Evolutionary conservation across 1,140 invertebrate genomes (phyloP).

Genomic region (Ips nitidus): DNA sequence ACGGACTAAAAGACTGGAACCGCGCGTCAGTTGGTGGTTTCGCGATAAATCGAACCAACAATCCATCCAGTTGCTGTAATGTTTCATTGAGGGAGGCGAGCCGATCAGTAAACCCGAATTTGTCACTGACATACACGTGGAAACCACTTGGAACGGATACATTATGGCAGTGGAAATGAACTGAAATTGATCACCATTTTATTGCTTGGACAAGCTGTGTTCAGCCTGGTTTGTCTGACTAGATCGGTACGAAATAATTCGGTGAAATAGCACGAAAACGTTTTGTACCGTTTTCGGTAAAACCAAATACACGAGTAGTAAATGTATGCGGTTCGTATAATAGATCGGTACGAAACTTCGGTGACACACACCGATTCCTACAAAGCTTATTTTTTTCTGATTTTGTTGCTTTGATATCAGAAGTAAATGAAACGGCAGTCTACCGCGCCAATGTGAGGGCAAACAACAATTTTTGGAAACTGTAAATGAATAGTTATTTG

Average conservation of each 20-base stretch:
- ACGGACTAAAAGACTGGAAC: constrained; percentile 78
- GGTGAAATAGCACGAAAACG: too few species aligned
- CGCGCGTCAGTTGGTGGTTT: constrained; percentile 77
- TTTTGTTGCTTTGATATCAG: too few species aligned
- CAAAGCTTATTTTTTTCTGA: too few species aligned
- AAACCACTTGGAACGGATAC: constrained; percentile 85
- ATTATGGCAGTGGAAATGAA: constrained; percentile 74
- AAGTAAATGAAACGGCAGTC: too few species aligned
- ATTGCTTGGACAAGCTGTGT: constrained; percentile 30
- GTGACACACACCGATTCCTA: too few species aligned
- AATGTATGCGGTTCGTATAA: too few species aligned
- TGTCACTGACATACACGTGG: constrained; percentile 83
- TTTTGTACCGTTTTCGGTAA: too few species aligned
- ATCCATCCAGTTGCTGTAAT: constrained; percentile 73
- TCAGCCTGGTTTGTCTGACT: background rate
- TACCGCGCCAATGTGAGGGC: too few species aligned
- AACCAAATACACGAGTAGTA: too few species aligned
- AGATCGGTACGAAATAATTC: background rate
- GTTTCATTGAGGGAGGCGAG: constrained; percentile 76
- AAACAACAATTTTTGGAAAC: too few species aligned
- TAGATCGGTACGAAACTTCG: too few species aligned
- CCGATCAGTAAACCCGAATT: constrained; percentile 75
- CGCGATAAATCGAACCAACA: constrained; percentile 76
- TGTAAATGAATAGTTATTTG: too few species aligned
- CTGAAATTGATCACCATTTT: constrained; percentile 51